Conservation (phyloP, 2,797 vertebrate species). For the Pangasius krempfi region DNA sequence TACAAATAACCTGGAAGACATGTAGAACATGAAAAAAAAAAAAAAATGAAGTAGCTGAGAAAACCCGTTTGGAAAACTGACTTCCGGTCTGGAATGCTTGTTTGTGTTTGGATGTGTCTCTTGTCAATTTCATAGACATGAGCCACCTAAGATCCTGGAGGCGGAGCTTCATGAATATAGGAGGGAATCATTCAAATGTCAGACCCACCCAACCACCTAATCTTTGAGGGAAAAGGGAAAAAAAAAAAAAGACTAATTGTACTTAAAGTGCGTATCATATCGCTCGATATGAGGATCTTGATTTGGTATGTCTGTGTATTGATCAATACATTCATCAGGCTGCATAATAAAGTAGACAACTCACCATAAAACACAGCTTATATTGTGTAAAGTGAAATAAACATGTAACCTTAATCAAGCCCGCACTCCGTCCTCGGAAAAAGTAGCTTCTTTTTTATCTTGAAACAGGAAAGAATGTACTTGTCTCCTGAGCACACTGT, state of each 20-base stretch:
- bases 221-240: neutral
- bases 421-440: neutral
- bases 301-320: neutral
- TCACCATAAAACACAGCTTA: neutral
- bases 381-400: neutral
- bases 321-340: neutral
- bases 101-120: neutral
- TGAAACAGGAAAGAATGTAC: neutral
- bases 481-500: too few relatives aligned
- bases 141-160: neutral
- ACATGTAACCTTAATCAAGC: neutral
- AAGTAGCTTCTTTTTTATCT: neutral
- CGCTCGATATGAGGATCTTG: neutral
- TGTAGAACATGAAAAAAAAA: neutral
- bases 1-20: neutral
- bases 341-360: neutral
- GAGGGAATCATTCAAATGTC: neutral
- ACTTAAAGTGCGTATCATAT: neutral
- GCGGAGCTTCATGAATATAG: neutral
- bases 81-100: neutral
- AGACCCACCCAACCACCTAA: neutral
- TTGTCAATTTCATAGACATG: neutral
- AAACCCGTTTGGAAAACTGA: neutral
- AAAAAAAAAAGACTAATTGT: neutral
- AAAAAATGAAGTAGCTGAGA: neutral